Evolutionary conservation across 2,797 vertebrate genomes (phyloP).

Genomic region (Chiroxiphia lanceolata): DNA sequence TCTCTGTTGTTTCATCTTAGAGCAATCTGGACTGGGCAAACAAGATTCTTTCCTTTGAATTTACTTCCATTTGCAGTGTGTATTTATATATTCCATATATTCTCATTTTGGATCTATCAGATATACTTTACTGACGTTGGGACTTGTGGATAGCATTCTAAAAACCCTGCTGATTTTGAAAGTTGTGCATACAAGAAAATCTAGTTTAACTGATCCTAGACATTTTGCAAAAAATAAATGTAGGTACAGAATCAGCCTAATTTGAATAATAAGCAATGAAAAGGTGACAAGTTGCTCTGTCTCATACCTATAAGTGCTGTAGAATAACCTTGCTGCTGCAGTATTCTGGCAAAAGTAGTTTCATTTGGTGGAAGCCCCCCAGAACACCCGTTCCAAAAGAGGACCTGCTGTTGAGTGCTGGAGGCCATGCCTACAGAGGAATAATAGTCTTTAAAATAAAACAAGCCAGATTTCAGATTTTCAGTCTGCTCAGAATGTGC

Average conservation of each 20-base stretch:
- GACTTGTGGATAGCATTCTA: background rate
- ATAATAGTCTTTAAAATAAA: background rate
- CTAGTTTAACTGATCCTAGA: background rate
- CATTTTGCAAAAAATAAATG: background rate
- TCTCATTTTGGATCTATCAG: background rate
- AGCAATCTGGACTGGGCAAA: background rate
- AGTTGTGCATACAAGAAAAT: background rate
- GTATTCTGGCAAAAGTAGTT: conserved; percentile 87
- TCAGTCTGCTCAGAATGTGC: background rate
- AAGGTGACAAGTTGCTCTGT: background rate
- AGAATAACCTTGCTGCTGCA: conserved; percentile 83
- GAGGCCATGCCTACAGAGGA: conserved; percentile 63
- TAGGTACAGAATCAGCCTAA: background rate
- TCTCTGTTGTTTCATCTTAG: background rate
- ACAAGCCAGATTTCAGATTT: background rate
- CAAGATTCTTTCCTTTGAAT: background rate
- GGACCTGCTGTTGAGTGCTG: background rate
- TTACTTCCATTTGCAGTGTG: background rate
- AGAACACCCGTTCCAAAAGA: conserved; percentile 74
- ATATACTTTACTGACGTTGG: rapidly evolving
- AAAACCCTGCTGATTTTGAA: background rate
- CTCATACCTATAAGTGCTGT: conserved; percentile 81
- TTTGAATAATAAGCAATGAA: background rate
- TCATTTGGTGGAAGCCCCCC: conserved; percentile 85
- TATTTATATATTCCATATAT: background rate